Base-by-base conservation (phyloP, 2,888 invertebrate species). In the Aphrophora alni region DNA sequence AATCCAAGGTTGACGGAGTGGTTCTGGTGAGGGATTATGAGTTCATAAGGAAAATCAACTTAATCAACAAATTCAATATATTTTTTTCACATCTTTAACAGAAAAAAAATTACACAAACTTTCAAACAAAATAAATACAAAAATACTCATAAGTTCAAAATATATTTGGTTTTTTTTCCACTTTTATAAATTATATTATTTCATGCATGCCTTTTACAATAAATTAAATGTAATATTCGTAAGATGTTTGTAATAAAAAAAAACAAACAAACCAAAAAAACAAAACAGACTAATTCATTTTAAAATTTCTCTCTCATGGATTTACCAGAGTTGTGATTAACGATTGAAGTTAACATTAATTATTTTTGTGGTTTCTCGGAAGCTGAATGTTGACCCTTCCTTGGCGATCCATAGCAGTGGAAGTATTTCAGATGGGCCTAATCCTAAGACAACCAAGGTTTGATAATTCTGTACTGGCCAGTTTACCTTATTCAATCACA, bases 271-370 rank as follows among this genome's bases (percentile, higher is more conserved):
- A 5, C 59, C 1, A 59, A 59, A 44, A 44, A 59, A 59, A 3
- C 21, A 21, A 21, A 12, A 59, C n/a, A 59, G 21, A 59, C n/a
- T n/a, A n/a, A n/a, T n/a, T 21, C 7, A 21, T 59, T 59, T 59
- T 21, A 21, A n/a, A 21, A 59, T 59, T n/a, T 59, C 8, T 33
- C 8, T 33, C 3, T 33, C 3, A 5, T 5, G 3, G 3, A 33
- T 59, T 59, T 59, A 59, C 59, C 59, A n/a, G n/a, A n/a, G n/a
- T 21, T 59, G 59, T 59, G 59, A 5, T 33, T 33, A 33, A 89
- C 89, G 86, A 83, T 26, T 17, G 28, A 33, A n/a, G 26, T 68
- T 21, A 27, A n/a, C n/a, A n/a, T n/a, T n/a, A n/a, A n/a, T n/a
- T n/a, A n/a, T n/a, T n/a, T n/a, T n/a, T n/a, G n/a, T n/a, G n/a